Evolutionary conservation across 2,797 vertebrate genomes (phyloP).

Genomic region (Hippopotamyrus pictus): DNA sequence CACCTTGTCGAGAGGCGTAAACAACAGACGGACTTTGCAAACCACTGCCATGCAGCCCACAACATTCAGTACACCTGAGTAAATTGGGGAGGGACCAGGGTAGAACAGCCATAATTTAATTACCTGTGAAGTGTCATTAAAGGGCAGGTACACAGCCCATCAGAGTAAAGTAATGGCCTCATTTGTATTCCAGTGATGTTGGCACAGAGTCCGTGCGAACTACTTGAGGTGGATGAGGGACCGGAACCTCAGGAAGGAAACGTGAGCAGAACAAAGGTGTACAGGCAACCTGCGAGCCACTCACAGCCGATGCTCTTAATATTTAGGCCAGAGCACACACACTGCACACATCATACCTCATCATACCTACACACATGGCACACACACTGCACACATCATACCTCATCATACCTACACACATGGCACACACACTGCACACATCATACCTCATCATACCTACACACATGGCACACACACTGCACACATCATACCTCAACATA

Average conservation of each 20-base stretch:
- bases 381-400: neutral
- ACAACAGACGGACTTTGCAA: neutral
- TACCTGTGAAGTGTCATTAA: slow-evolving; percentile 12
- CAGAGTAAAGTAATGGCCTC: neutral
- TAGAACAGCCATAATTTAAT: slow-evolving; percentile 11
- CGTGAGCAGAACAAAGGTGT: neutral
- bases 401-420: too few relatives aligned
- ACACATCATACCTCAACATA: neutral
- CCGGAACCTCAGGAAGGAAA: neutral
- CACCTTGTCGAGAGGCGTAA: neutral
- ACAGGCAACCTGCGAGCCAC: neutral
- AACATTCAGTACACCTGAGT: neutral
- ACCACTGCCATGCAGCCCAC: neutral
- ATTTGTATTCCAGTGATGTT: slow-evolving; percentile 7
- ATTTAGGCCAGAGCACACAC: neutral
- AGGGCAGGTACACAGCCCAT: slow-evolving; percentile 12
- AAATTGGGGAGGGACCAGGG: neutral
- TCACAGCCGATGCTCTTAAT: neutral
- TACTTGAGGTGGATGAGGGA: neutral
- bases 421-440: neutral
- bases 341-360: neutral
- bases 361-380: neutral
- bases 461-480: neutral
- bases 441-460: neutral
- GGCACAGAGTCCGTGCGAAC: neutral